Conservation (phyloP, 1,140 invertebrate genomes). For the Maconellicoccus hirsutus region DNA sequence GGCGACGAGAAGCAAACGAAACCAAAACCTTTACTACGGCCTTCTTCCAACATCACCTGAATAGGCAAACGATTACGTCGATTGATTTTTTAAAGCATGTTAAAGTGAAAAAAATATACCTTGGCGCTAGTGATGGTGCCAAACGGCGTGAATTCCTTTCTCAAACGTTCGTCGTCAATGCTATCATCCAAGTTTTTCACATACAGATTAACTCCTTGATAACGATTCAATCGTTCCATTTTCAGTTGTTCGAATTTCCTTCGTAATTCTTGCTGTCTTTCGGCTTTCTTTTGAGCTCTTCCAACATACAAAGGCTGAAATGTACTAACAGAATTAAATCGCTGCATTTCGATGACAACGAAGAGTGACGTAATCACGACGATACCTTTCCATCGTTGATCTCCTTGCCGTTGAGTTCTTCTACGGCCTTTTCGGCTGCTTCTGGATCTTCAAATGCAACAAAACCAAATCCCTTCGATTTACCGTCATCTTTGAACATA, state of each 20-base stretch:
- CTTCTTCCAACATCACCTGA: conserved; percentile 84
- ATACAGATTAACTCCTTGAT: conserved; percentile 94
- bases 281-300: conserved; percentile 95
- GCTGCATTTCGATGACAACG: too few species aligned
- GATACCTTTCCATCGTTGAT: conserved; percentile 60
- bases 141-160: conserved; percentile 87
- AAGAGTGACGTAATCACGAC: too few species aligned
- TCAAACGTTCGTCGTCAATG: conserved; percentile 89
- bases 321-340: too few species aligned
- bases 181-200: conserved; percentile 97
- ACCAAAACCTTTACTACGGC: conserved; percentile 93
- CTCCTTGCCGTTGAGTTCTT: conserved; percentile 84
- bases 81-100: too few species aligned
- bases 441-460: conserved; percentile 97
- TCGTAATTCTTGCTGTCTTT: conserved; percentile 92
- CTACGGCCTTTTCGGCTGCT: conserved; percentile 82
- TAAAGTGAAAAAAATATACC: conserved; percentile 36
- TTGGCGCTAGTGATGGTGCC: conserved; percentile 97
- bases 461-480: conserved; percentile 97
- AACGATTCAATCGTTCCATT: conserved; percentile 84
- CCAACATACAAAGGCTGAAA: conserved; percentile 71
- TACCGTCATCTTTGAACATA: conserved; percentile 86
- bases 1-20: conserved; percentile 99
- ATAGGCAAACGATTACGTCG: too few species aligned
- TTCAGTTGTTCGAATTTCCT: conserved; percentile 92